These are phyloP conservation scores for Zaprionus taronus DNA, from an alignment of 1,140 invertebrate genomes.

Conservation along the genomic window DNA sequence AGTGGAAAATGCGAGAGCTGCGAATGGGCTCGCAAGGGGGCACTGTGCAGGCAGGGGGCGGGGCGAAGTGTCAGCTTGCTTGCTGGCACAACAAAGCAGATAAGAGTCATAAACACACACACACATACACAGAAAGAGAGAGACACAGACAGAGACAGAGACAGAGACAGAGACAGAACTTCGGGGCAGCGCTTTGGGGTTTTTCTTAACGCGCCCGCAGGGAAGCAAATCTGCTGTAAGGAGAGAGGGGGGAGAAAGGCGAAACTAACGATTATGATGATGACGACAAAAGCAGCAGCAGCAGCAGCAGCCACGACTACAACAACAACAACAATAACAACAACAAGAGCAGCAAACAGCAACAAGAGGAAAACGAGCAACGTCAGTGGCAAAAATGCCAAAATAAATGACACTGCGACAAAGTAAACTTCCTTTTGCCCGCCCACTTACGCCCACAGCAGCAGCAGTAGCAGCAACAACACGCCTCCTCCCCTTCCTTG, in stretches of 20 bases:
- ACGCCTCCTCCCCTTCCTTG: neutral
- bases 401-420: slow-evolving; percentile 81
- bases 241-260: slow-evolving; percentile 22
- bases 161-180: slow-evolving; percentile 2
- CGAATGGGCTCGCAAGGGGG: neutral
- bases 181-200: slow-evolving; percentile 33
- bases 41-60: neutral
- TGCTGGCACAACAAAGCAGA: slow-evolving; percentile 64
- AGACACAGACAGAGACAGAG: slow-evolving; percentile 10
- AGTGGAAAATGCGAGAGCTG: slow-evolving; percentile 58
- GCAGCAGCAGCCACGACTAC: slow-evolving; percentile 7
- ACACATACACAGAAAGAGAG: neutral
- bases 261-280: slow-evolving; percentile 77
- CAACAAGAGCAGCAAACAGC: slow-evolving; percentile 8
- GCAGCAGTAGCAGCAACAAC: neutral
- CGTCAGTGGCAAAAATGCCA: slow-evolving; percentile 69
- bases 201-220: slow-evolving; percentile 42
- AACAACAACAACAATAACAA: slow-evolving; percentile 24
- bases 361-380: slow-evolving; percentile 10
- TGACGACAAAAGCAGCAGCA: slow-evolving; percentile 58
- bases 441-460: slow-evolving; percentile 31
- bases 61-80: slow-evolving; percentile 27
- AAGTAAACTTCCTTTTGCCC: slow-evolving; percentile 70
- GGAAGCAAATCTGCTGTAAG: neutral
- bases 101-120: slow-evolving; percentile 76